phyloP scores from a whole-genome alignment of 2,888 invertebrate genomes.

The Troglohyphantes excavatus region DNA sequence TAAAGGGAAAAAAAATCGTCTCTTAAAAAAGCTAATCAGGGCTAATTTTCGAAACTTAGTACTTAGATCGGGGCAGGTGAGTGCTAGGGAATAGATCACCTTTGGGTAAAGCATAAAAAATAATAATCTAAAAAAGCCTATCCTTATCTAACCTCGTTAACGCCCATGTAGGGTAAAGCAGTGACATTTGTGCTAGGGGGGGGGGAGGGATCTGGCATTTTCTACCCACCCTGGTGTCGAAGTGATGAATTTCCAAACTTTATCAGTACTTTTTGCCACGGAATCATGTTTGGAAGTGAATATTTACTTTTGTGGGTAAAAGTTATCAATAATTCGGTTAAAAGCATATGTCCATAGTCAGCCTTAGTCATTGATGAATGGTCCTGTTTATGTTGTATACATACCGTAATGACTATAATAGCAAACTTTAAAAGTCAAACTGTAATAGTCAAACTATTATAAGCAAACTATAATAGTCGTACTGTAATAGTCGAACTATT shows the following conservation, averaged over 20 bases:
- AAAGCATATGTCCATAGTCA: too few relatives aligned
- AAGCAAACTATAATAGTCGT: too few relatives aligned
- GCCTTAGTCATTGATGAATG: too few relatives aligned
- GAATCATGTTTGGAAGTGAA: background rate
- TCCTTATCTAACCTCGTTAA: slow-evolving; percentile 72
- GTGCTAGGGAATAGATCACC: slow-evolving; percentile 54
- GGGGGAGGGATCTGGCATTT: background rate
- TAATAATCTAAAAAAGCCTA: slow-evolving; percentile 31
- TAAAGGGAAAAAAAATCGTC: slow-evolving; percentile 24
- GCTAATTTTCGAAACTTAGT: slow-evolving; percentile 73
- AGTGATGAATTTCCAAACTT: background rate
- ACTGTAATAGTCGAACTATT: too few relatives aligned
- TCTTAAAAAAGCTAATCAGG: slow-evolving; percentile 69
- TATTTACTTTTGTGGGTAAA: background rate
- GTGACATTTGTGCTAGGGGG: slow-evolving; percentile 21
- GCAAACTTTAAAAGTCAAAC: too few relatives aligned
- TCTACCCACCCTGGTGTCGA: background rate
- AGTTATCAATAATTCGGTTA: too few relatives aligned
- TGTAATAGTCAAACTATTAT: too few relatives aligned
- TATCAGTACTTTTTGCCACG: background rate
- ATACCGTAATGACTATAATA: too few relatives aligned
- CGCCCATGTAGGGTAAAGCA: slow-evolving; percentile 54
- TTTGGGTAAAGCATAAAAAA: slow-evolving; percentile 29
- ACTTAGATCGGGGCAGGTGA: slow-evolving; percentile 58
- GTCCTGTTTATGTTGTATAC: too few relatives aligned